Base-by-base conservation (phyloP, 30 jellyfish, hydroid and myxozoan species). In the Haliclystus octoradiatus region DNA sequence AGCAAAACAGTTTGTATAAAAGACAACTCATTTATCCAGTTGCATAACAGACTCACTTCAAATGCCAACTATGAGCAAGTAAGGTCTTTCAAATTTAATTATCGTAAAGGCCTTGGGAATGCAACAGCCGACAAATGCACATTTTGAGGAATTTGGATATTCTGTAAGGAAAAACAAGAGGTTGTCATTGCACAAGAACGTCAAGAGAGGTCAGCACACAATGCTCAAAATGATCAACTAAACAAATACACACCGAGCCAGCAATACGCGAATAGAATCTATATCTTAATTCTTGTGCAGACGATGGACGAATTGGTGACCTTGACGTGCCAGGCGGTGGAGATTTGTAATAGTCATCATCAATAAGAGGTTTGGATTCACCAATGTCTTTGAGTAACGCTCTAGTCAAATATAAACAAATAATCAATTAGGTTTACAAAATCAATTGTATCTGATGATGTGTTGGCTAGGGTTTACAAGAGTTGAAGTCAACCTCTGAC, bases 121-220 rank as follows among this genome's bases (percentile, higher is more conserved):
- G 78, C 86, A 65, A 86, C 79, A 33, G 96, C 89, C 15, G 96
- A 86, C 28, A 88, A 73, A 28, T 79, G 77, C 69, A 70, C 77
- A 33, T 75, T 47, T 28, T 86, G 93, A 28, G 96, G 96, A 65
- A 76, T 84, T 70, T 86, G 96, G 4, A 86, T 63, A 49, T 64
- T 75, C 86, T 75, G 52, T 53, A 65, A 46, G 26, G 24, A 5
- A 4, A 53, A 53, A 53, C 12, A 53, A 5, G 5, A 53, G 30
- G 30, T 19, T 40, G 57, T 40, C 57, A 40, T 40, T n/a, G n/a
- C n/a, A n/a, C n/a, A n/a, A n/a, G n/a, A n/a, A n/a, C n/a, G n/a
- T n/a, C n/a, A n/a, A n/a, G n/a, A n/a, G n/a, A n/a, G n/a, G n/a
- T n/a, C n/a, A n/a, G n/a, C n/a, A n/a, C n/a, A n/a, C n/a, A n/a